These are phyloP conservation scores for Anarsia innoxiella DNA, from an alignment of 2,888 invertebrate species.

Conservation along the genomic window DNA sequence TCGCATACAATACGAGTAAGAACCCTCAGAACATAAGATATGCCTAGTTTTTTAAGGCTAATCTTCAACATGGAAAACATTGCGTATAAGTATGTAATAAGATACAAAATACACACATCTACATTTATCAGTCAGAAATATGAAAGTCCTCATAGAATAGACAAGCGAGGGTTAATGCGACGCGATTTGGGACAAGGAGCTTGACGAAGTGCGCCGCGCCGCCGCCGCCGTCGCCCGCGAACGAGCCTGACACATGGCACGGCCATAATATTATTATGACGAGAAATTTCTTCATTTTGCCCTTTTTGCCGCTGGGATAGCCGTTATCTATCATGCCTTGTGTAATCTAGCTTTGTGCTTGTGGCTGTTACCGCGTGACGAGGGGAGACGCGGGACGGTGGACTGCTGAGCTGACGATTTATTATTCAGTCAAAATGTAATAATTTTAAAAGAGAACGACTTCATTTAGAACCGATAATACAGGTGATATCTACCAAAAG, in stretches of 20 bases:
- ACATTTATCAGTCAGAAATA: conserved; percentile 16
- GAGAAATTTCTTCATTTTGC: conserved; percentile 49
- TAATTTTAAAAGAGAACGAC: too few relatives aligned
- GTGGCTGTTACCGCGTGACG: not conserved
- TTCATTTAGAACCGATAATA: too few relatives aligned
- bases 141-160: conserved; percentile 27
- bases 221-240: too few relatives aligned
- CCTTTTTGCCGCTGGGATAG: conserved; percentile 43
- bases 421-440: too few relatives aligned
- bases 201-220: conserved; percentile 42
- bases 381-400: too few relatives aligned
- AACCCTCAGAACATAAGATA: too few relatives aligned
- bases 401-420: too few relatives aligned
- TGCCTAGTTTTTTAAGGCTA: too few relatives aligned
- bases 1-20: too few relatives aligned
- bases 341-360: conserved; percentile 22
- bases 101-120: conserved; percentile 1
- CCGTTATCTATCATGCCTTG: conserved; percentile 43
- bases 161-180: conserved; percentile 41
- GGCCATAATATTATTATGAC: conserved; percentile 50
- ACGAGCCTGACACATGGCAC: conserved; percentile 45
- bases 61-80: too few relatives aligned
- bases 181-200: conserved; percentile 41
- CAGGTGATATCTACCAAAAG: too few relatives aligned
- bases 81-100: too few relatives aligned